Percentiles rank a stretch among this genome's conserved stretches.
Evolutionary conservation across 2,797 vertebrate species (phyloP).

Genomic region (Epinephelus awoara): DNA sequence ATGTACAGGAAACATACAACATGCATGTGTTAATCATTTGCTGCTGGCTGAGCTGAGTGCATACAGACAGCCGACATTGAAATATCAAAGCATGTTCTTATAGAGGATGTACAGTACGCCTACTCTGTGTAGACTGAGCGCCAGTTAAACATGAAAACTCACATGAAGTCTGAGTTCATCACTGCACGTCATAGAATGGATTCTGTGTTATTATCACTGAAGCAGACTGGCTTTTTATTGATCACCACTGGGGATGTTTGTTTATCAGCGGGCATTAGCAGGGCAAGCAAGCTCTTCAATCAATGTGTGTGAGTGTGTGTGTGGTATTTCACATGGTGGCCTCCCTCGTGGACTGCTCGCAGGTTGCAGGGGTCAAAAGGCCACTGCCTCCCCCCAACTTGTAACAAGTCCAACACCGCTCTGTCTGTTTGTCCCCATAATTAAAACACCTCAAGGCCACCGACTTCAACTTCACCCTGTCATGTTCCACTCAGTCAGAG

Average conservation of each 20-base stretch:
- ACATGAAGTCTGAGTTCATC: slow-evolving; percentile 10
- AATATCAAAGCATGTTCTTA: slow-evolving; percentile 40
- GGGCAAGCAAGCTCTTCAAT: slow-evolving; percentile 28
- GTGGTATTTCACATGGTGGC: slow-evolving; percentile 66
- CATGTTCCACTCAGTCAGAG: slow-evolving; percentile 22
- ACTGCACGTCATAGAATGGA: slow-evolving; percentile 25
- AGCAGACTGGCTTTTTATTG: slow-evolving; percentile 47
- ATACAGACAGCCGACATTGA: slow-evolving; percentile 17
- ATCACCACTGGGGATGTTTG: slow-evolving; percentile 50
- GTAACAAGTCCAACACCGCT: slow-evolving; percentile 33
- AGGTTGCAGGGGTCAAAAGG: slow-evolving; percentile 55
- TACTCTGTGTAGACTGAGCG: slow-evolving; percentile 28
- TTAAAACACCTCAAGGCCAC: slow-evolving; percentile 63
- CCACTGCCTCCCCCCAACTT: slow-evolving; percentile 40
- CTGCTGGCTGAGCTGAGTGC: slow-evolving; percentile 19
- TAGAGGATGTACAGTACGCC: slow-evolving; percentile 26
- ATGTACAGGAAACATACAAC: slow-evolving; percentile 32
- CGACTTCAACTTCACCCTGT: slow-evolving; percentile 44
- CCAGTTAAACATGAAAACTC: slow-evolving; percentile 24
- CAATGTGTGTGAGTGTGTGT: slow-evolving; percentile 46
- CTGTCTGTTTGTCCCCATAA: slow-evolving; percentile 46
- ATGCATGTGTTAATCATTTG: slow-evolving; percentile 63
- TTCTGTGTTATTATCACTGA: slow-evolving; percentile 35
- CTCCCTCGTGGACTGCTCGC: slow-evolving; percentile 39
- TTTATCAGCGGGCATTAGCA: slow-evolving; percentile 16